Evolutionary conservation across 2,113 vertebrate genomes (phyloP).

Genomic region (Aphelocoma coerulescens): DNA sequence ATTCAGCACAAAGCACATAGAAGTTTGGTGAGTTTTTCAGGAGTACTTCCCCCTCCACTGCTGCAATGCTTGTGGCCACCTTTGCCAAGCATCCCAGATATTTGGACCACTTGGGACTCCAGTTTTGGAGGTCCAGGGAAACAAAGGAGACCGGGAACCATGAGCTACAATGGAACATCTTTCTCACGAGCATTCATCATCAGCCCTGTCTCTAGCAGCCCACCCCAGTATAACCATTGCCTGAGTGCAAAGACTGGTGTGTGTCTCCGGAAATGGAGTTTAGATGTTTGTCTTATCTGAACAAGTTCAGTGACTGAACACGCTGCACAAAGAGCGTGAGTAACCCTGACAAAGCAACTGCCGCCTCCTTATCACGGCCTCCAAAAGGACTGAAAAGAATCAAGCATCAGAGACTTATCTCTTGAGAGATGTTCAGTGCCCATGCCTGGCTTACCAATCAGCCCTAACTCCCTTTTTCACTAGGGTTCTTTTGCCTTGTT

Average conservation of each 20-base stretch:
- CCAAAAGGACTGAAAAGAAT: conserved; percentile 64
- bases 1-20: background rate
- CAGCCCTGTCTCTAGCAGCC: background rate
- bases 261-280: conserved; percentile 61
- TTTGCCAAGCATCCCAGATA: background rate
- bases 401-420: conserved; percentile 65
- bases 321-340: conserved; percentile 36
- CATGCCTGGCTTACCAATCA: conserved; percentile 55
- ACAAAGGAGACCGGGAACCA: background rate
- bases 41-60: background rate
- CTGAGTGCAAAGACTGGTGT: conserved; percentile 20
- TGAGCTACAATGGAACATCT: background rate
- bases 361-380: conserved; percentile 56
- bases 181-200: background rate
- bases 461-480: conserved; percentile 20
- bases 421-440: conserved; percentile 25
- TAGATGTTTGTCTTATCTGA: conserved; percentile 74
- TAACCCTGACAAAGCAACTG: conserved; percentile 61
- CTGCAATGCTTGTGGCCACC: background rate
- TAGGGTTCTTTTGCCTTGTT: conserved; percentile 17
- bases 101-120: background rate
- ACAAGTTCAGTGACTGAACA: conserved; percentile 54
- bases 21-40: background rate
- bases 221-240: background rate
- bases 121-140: background rate